A percentile compares a stretch with the other conserved stretches of the same genome.
phyloP scores from a whole-genome alignment of 2,888 invertebrate species.

The Lordiphosa fenestrarum region DNA sequence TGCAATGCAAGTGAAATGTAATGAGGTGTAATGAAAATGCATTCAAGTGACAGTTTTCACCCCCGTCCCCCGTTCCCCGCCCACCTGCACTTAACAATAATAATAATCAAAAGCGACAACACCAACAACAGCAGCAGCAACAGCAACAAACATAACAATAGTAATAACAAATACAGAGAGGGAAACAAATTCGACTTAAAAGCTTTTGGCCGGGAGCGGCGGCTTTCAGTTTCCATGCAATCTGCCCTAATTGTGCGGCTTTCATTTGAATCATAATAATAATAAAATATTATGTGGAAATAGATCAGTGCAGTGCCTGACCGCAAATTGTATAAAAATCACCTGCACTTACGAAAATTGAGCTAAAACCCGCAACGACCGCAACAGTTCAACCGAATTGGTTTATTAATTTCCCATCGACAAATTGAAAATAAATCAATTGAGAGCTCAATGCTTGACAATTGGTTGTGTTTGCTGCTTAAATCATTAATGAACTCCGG shows the following conservation, averaged over 20 bases:
- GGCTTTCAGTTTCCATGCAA: background rate
- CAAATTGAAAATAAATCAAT: conserved; percentile 27
- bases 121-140: conserved; percentile 6
- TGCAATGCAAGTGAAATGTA: conserved; percentile 70
- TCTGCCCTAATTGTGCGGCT: background rate
- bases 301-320: background rate
- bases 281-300: conserved; percentile 8
- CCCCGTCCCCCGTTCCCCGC: background rate
- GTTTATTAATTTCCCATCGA: conserved; percentile 27
- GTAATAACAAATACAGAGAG: conserved; percentile 4
- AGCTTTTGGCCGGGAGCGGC: background rate
- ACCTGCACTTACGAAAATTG: conserved; percentile 46
- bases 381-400: conserved; percentile 20
- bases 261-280: background rate
- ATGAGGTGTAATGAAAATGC: conserved; percentile 73
- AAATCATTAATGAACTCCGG: conserved; percentile 55
- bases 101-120: conserved; percentile 44
- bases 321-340: conserved; percentile 36
- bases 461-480: conserved; percentile 10
- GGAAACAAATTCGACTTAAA: conserved; percentile 10
- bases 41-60: conserved; percentile 65
- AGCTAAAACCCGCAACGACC: conserved; percentile 28
- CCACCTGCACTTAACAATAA: conserved; percentile 62
- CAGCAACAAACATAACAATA: conserved; percentile 29
- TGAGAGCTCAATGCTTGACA: conserved; percentile 8